Percentiles rank a stretch among this genome's conserved stretches.
These are phyloP conservation scores for Agapornis roseicollis DNA, from an alignment of 2,113 vertebrate species.

Conservation along the genomic window DNA sequence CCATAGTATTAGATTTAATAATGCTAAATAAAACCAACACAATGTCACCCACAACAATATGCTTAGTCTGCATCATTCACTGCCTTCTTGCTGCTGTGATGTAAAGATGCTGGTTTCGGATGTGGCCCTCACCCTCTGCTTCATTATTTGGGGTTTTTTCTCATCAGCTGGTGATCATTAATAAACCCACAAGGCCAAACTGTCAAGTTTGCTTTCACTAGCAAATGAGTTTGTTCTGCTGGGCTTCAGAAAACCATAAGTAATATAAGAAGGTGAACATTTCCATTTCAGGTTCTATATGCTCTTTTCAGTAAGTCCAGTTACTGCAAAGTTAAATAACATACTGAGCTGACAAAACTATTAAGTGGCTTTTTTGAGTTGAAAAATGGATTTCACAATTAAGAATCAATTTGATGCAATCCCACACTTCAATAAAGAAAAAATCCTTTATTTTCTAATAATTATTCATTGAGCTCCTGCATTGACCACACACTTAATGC, in stretches of 20 bases:
- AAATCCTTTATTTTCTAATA: conserved; percentile 64
- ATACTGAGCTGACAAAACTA: conserved; percentile 9
- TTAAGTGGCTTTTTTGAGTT: background rate
- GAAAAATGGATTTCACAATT: conserved; percentile 62
- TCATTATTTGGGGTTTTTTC: background rate
- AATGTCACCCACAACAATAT: rapidly evolving
- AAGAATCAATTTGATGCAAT: conserved; percentile 51
- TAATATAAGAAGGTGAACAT: background rate
- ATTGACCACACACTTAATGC: conserved; percentile 51
- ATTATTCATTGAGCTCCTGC: conserved; percentile 48
- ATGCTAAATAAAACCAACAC: background rate
- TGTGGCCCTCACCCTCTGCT: rapidly evolving
- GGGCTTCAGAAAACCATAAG: background rate
- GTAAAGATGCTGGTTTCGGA: rapidly evolving
- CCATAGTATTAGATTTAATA: background rate
- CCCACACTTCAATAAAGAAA: conserved; percentile 25
- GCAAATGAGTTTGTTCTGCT: background rate
- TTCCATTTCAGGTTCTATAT: background rate
- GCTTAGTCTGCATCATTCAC: rapidly evolving
- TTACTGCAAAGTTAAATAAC: background rate
- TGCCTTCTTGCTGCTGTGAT: background rate
- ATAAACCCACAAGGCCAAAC: background rate
- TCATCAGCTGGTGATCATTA: background rate
- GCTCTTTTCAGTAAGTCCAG: background rate
- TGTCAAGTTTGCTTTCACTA: background rate